Evolutionary conservation across 64 coral and sea anemone genomes (phyloP), one percentile per base, ranked within the genome.

Genomic region (Dendrophyllia cribrosa): DNA sequence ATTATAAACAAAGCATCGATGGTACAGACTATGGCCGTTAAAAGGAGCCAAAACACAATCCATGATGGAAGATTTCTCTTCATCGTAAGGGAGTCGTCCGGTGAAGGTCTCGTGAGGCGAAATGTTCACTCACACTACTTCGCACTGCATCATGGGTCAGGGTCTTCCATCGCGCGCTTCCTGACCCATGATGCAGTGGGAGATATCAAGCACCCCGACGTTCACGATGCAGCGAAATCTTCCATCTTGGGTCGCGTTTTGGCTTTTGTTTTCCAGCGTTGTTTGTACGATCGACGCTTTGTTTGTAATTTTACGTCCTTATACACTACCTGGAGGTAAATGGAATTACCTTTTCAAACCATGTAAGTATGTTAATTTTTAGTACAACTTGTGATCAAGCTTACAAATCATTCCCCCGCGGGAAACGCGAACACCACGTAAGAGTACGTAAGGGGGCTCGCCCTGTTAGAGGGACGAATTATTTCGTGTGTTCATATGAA

Each of bases 321-420:
- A 77, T 63, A 88, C 92, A 43, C 76, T 93, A 16, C 92, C 92
- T 25, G 86, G 86, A 62, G 92, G 86, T 74, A 69, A 93, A 43
- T 72, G 78, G 25, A 88, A 93, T 46, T 93, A 49, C 70, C n/a
- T 93, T 34, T 86, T 93, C 5, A 55, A 52, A 17, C 76, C 85
- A 9, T 93, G 92, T 93, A 46, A 93, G 92, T 78, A 66, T 66
- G n/a, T n/a, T n/a, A n/a, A n/a, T n/a, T n/a, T n/a, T n/a, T n/a
- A n/a, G n/a, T n/a, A n/a, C n/a, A n/a, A n/a, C n/a, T n/a, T n/a
- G n/a, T 66, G 21, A 9, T 72, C 9, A 45, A 9, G 21, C 43
- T 72, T 45, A 1, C 6, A 9, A 72, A 25, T 34, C 34, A 25
- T 75, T 75, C 24, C n/a, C 24, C 13, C 13, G 19, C 72, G 34